A percentile compares a stretch with the other conserved stretches of the same genome.
phyloP scores from a whole-genome alignment of 2,113 vertebrate species.

The Zosterops hypoxanthus region DNA sequence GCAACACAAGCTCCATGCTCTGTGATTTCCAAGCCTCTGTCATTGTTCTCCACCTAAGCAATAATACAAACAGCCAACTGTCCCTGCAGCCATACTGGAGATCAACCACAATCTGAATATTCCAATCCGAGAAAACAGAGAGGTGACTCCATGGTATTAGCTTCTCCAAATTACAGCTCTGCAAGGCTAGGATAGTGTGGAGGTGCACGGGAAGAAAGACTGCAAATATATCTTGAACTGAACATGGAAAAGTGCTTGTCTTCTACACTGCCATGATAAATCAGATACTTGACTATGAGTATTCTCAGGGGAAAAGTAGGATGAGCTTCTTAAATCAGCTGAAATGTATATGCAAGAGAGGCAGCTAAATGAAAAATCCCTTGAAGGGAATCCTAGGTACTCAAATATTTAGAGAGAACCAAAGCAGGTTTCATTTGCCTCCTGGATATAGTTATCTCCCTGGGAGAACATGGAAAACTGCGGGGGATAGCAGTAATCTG shows the following conservation, averaged over 20 bases:
- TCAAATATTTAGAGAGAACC: constrained; percentile 44
- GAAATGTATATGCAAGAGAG: not conserved
- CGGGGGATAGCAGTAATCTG: not conserved
- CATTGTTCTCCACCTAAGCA: not conserved
- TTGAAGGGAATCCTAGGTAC: not conserved
- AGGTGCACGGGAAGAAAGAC: not conserved
- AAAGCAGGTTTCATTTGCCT: constrained; percentile 20
- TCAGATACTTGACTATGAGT: not conserved
- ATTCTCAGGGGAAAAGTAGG: not conserved
- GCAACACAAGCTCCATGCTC: not conserved
- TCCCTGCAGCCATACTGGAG: not conserved
- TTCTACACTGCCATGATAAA: not conserved
- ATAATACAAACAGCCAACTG: not conserved
- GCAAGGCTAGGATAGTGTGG: not conserved
- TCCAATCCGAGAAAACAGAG: not conserved
- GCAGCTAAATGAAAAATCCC: not conserved
- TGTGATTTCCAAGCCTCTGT: not conserved
- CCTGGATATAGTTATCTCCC: not conserved
- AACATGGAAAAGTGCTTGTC: not conserved
- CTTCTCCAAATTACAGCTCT: not conserved
- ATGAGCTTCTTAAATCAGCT: not conserved
- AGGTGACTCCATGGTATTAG: no score
- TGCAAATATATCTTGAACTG: not conserved
- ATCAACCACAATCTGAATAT: not conserved
- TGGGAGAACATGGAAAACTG: not conserved